Conservation (phyloP, 2,888 invertebrate species). For the Tanytarsus gracilentus region DNA sequence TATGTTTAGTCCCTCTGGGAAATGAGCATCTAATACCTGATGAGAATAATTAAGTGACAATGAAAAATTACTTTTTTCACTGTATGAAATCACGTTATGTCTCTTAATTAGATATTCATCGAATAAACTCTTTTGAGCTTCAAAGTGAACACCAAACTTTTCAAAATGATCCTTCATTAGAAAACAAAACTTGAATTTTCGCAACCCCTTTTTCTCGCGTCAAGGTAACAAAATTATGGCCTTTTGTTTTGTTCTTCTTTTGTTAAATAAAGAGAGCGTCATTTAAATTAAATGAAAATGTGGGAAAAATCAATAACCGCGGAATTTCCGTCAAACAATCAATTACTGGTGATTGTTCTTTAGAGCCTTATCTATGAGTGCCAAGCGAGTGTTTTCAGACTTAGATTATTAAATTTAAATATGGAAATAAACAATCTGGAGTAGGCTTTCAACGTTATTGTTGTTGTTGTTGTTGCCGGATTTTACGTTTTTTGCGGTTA, state of each 20-base stretch:
- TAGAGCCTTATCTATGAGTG: background rate
- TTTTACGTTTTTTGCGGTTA: background rate
- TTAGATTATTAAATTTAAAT: constrained; percentile 26
- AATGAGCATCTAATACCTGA: background rate
- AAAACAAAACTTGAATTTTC: background rate
- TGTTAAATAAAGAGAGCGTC: background rate
- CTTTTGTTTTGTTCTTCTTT: too few relatives aligned
- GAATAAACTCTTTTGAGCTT: background rate
- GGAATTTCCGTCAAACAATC: constrained; percentile 14
- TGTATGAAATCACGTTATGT: constrained; percentile 16
- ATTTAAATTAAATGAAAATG: background rate
- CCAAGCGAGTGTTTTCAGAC: too few relatives aligned
- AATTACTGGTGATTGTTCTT: constrained; percentile 21
- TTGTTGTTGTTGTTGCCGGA: background rate
- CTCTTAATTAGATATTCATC: constrained; percentile 6
- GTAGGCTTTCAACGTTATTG: background rate
- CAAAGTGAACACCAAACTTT: background rate
- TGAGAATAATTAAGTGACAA: constrained; percentile 1
- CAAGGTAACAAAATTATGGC: too few relatives aligned
- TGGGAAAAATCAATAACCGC: constrained; percentile 4
- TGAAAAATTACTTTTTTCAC: constrained; percentile 17
- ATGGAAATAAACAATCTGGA: constrained; percentile 23
- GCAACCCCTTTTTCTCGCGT: background rate
- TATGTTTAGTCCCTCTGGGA: background rate
- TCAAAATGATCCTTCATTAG: background rate